phyloP scores from a whole-genome alignment of 1,140 invertebrate species.

The Babylonia areolata region DNA sequence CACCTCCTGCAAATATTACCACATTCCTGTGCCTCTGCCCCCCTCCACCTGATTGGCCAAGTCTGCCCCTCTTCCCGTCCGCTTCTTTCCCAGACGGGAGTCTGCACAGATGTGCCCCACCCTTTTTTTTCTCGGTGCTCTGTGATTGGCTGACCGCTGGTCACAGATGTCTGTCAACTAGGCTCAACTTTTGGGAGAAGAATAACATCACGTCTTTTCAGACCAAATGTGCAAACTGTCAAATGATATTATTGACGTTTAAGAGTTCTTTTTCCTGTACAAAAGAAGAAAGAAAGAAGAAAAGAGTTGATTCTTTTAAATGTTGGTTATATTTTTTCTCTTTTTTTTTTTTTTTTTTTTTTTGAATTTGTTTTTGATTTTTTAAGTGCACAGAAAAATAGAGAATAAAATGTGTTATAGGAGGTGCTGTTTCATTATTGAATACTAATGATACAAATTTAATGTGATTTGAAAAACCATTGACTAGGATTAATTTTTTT shows the following conservation, averaged over 20 bases:
- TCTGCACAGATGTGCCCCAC: slow-evolving; percentile 11
- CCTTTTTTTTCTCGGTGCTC: slow-evolving; percentile 30
- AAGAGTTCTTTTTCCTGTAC: neutral
- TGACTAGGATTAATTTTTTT: neutral
- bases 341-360: neutral
- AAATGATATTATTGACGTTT: neutral
- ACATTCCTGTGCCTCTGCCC: slow-evolving; percentile 70
- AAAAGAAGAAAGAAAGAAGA: neutral
- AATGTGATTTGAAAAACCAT: neutral
- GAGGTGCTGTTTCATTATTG: slow-evolving; percentile 18
- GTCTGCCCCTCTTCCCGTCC: slow-evolving; percentile 20
- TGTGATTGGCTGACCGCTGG: slow-evolving; percentile 22
- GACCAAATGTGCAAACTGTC: slow-evolving; percentile 37
- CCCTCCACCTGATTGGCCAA: slow-evolving; percentile 50
- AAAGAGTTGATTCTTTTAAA: slow-evolving; percentile 8
- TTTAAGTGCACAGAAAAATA: neutral
- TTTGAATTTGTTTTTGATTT: neutral
- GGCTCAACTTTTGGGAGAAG: slow-evolving; percentile 30
- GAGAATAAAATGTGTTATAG: slow-evolving; percentile 12
- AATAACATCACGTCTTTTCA: slow-evolving; percentile 29
- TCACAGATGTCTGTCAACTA: slow-evolving; percentile 30
- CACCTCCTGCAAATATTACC: slow-evolving; percentile 89
- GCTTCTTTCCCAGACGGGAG: slow-evolving; percentile 18
- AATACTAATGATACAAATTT: neutral
- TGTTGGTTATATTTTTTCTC: too few relatives aligned